Percentiles rank a stretch among this genome's conserved stretches.
Conservation (phyloP, 2,797 vertebrate species). For the Chlorospingus flavigularis region DNA sequence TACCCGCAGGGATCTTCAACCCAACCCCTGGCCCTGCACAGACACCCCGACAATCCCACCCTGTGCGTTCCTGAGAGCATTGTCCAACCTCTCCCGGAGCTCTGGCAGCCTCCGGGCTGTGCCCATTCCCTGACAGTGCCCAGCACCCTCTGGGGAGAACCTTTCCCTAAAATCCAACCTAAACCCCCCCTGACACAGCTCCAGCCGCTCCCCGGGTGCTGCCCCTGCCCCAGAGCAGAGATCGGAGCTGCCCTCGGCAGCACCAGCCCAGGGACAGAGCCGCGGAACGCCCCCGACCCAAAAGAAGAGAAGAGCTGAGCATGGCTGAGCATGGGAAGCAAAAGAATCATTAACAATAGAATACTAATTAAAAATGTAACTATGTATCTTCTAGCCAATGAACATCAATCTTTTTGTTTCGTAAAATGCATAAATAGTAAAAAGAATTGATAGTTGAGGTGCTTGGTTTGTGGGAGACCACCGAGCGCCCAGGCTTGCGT, state of each 20-base stretch:
- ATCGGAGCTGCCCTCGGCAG: not conserved
- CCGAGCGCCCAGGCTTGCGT: not conserved
- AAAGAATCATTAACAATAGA: not conserved
- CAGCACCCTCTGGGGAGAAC: not conserved
- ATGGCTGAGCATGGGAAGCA: not conserved
- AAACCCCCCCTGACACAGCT: accelerated
- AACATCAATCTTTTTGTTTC: not conserved
- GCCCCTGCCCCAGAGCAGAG: not conserved
- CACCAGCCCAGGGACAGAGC: not conserved
- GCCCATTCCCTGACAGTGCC: not conserved
- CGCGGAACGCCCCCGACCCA: not conserved
- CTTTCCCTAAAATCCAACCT: not conserved
- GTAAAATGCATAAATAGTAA: not conserved
- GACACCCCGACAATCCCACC: not conserved
- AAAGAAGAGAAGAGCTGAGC: not conserved
- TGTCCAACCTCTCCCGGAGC: not conserved
- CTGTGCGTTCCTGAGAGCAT: accelerated
- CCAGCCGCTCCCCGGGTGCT: not conserved
- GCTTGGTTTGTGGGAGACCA: not conserved
- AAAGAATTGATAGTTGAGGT: no score
- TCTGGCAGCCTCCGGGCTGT: not conserved
- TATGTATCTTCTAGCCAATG: no score
- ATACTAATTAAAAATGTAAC: not conserved
- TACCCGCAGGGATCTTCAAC: not conserved
- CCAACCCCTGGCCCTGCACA: accelerated